These are phyloP conservation scores for Eriosoma lanigerum DNA, from an alignment of 1,140 invertebrate species.

Conservation along the genomic window DNA sequence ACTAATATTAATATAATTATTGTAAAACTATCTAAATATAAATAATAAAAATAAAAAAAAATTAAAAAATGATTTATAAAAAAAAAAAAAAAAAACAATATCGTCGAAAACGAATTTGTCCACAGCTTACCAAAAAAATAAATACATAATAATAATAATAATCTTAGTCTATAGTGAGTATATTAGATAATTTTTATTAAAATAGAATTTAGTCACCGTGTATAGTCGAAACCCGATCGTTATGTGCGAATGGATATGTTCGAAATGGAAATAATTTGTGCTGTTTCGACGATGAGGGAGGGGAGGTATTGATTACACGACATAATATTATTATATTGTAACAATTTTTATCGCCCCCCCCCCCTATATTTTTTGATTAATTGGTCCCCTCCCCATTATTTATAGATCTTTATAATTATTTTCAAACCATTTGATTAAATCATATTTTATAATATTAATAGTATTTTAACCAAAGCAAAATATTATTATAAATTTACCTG, in stretches of 20 bases:
- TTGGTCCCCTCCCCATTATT: neutral
- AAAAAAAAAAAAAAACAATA: conserved; percentile 1
- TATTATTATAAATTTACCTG: neutral
- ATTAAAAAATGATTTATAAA: neutral
- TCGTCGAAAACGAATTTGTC: conserved; percentile 3
- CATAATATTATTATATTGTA: too few relatives aligned
- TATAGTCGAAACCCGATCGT: neutral
- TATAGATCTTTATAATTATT: neutral
- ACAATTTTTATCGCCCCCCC: too few relatives aligned
- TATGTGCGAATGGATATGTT: neutral
- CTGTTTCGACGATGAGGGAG: neutral
- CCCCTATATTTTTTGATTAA: neutral
- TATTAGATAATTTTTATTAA: conserved; percentile 25
- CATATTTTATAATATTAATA: neutral
- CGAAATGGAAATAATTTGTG: neutral
- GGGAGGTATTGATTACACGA: neutral
- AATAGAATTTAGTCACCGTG: neutral
- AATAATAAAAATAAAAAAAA: neutral
- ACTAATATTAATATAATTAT: conserved; percentile 33
- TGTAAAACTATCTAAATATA: neutral
- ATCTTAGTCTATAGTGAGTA: neutral
- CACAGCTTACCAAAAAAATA: neutral
- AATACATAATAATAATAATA: neutral
- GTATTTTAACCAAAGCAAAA: neutral
- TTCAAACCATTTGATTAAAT: neutral